phyloP scores from a whole-genome alignment of 2,113 vertebrate species.

The Vombatus ursinus region DNA sequence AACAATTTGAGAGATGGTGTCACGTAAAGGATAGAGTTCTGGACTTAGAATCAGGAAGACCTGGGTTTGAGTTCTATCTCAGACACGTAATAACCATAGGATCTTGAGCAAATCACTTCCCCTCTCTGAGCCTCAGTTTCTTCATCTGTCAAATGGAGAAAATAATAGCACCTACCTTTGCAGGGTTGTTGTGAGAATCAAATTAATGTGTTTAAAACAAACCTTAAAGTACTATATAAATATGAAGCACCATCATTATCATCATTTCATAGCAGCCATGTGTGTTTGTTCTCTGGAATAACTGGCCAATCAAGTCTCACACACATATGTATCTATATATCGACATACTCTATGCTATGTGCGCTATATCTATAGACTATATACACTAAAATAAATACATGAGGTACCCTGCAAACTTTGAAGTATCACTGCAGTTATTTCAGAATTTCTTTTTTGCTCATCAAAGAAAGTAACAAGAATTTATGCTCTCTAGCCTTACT shows the following conservation, averaged over 20 bases:
- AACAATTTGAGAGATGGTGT: neutral
- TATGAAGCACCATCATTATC: neutral
- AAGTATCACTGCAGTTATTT: neutral
- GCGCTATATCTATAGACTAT: neutral
- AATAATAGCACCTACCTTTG: neutral
- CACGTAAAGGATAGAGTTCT: neutral
- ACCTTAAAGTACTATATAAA: neutral
- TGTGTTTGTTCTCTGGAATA: slow-evolving; percentile 14
- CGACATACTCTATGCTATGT: neutral
- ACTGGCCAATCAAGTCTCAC: slow-evolving; percentile 20
- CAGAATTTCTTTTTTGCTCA: neutral
- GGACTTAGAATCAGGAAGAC: neutral
- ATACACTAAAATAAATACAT: neutral
- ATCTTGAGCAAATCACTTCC: neutral
- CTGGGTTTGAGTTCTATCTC: neutral
- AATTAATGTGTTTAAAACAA: neutral
- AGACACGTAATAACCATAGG: neutral
- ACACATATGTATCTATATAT: neutral
- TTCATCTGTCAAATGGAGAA: neutral
- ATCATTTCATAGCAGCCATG: neutral
- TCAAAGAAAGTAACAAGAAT: neutral
- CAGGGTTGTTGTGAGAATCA: neutral
- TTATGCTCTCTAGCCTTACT: neutral
- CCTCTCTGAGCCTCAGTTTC: neutral
- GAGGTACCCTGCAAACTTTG: neutral